A percentile compares a stretch with the other conserved stretches of the same genome.
phyloP scores from a whole-genome alignment of 30 jellyfish, hydroid and myxozoan genomes.

The Hydractinia symbiolongicarpus region DNA sequence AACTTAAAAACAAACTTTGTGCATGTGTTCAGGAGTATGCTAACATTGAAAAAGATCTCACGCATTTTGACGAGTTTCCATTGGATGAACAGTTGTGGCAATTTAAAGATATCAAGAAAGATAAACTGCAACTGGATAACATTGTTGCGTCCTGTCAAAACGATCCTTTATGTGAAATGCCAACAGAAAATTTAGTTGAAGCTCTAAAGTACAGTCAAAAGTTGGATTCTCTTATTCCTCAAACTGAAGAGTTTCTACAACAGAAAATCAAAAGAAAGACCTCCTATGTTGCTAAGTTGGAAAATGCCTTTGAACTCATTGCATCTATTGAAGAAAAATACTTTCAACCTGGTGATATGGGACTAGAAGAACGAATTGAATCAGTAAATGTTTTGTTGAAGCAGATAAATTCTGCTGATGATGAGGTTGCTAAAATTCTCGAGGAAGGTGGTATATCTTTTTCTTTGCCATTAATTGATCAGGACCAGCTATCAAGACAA shows the following conservation, averaged over 20 bases:
- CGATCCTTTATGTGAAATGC: not conserved
- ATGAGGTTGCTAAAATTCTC: not conserved
- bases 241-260: not conserved
- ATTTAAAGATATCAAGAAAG: not conserved
- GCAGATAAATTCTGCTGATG: not conserved
- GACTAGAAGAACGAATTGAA: not conserved
- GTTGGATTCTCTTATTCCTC: not conserved
- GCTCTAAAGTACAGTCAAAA: not conserved
- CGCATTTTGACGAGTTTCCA: not conserved
- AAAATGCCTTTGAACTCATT: not conserved
- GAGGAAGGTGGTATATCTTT: not conserved
- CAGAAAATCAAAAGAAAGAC: not conserved
- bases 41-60: not conserved
- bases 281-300: not conserved
- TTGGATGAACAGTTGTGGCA: slow-evolving; percentile 10
- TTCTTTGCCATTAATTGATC: slow-evolving; percentile 10
- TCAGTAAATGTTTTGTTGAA: not conserved
- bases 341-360: not conserved
- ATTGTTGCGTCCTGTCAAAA: not conserved
- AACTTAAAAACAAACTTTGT: not conserved
- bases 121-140: not conserved
- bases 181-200: not conserved
- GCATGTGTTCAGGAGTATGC: not conserved
- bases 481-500: slow-evolving; percentile 13
- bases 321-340: not conserved